Evolutionary conservation across 2,113 vertebrate species (phyloP).

Genomic region (Andinoacara biseriatus): DNA sequence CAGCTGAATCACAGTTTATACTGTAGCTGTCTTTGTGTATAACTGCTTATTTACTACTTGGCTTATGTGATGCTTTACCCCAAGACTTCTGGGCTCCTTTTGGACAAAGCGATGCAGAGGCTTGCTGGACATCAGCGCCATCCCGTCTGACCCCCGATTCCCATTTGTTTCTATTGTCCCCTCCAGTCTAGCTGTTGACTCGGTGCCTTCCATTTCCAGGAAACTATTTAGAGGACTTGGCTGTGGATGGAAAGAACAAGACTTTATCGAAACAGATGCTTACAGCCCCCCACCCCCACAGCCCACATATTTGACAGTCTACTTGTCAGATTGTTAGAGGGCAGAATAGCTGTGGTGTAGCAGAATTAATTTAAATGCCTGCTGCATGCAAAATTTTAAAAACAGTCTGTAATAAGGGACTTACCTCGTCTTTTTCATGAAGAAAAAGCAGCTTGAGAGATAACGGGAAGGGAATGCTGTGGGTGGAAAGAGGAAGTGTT

Average conservation of each 20-base stretch:
- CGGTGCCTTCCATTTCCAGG: constrained; percentile 46
- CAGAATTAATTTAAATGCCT: background rate
- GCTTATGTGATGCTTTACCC: constrained; percentile 51
- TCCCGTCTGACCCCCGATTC: constrained; percentile 9
- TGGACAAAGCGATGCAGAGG: constrained; percentile 70
- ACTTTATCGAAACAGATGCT: background rate
- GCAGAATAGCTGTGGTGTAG: background rate
- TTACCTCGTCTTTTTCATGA: constrained; percentile 20
- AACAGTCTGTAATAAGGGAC: background rate
- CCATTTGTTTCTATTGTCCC: background rate
- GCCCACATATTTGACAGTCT: background rate
- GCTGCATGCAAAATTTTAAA: background rate
- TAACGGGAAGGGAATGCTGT: constrained; percentile 25
- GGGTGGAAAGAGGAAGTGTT: constrained; percentile 39
- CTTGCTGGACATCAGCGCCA: constrained; percentile 31
- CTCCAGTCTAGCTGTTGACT: constrained; percentile 24
- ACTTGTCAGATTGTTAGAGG: background rate
- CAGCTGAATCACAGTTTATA: background rate
- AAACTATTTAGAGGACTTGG: background rate
- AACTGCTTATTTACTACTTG: background rate
- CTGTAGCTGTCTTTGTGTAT: accelerated
- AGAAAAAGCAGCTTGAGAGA: background rate
- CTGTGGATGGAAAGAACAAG: background rate
- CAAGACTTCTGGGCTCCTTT: constrained; percentile 59
- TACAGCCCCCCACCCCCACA: background rate